Evolutionary conservation across 2,797 vertebrate genomes (phyloP).

Genomic region (Miichthys miiuy): DNA sequence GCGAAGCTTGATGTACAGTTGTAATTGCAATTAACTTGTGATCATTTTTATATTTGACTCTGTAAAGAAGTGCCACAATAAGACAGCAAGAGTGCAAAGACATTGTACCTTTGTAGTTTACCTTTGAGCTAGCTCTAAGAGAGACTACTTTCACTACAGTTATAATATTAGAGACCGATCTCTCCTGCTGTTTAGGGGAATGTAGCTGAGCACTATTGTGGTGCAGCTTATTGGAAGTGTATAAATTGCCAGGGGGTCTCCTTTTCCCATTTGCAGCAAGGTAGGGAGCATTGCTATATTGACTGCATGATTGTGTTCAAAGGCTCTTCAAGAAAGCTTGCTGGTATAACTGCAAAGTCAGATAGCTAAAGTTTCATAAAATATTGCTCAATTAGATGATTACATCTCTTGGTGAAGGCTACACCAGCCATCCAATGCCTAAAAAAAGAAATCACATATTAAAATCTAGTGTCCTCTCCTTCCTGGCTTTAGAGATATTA

Average conservation of each 20-base stretch:
- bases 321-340: neutral
- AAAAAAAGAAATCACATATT: conserved; percentile 42
- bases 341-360: conserved; percentile 10
- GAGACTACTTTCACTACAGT: conserved; percentile 24
- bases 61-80: neutral
- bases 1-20: conserved; percentile 23
- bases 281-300: conserved; percentile 24
- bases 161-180: conserved; percentile 29
- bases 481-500: conserved; percentile 38
- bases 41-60: conserved; percentile 14
- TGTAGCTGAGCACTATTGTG: conserved; percentile 23
- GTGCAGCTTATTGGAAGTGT: conserved; percentile 41
- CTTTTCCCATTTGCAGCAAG: conserved; percentile 43
- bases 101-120: conserved; percentile 18
- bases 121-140: conserved; percentile 22
- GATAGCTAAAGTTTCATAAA: conserved; percentile 29
- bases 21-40: conserved; percentile 19
- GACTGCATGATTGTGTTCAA: conserved; percentile 36
- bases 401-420: conserved; percentile 16
- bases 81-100: conserved; percentile 8
- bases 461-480: conserved; percentile 30
- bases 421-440: neutral
- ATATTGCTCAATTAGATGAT: conserved; percentile 19
- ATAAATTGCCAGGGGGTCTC: conserved; percentile 49
- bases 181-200: conserved; percentile 23